Evolutionary conservation across 1,140 invertebrate species (phyloP).

Genomic region (Lepidotrigona ventralis): DNA sequence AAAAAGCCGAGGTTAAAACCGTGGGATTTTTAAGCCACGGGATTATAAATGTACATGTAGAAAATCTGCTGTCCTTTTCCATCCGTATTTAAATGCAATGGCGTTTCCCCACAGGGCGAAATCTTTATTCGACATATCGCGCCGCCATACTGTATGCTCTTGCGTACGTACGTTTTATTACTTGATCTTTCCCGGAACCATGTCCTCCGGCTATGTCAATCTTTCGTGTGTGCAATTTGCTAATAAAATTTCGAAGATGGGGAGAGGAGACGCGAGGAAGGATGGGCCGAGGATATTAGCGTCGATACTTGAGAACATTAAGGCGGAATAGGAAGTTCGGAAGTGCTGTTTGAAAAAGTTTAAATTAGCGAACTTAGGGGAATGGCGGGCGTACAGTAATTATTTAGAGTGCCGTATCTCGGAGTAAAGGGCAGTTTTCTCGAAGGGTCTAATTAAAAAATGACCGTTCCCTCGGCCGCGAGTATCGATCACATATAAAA

Average conservation of each 20-base stretch:
- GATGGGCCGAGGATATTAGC: background rate
- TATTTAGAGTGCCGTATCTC: background rate
- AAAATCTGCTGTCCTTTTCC: conserved; percentile 9
- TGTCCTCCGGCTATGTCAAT: background rate
- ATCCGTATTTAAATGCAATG: background rate
- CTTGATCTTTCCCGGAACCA: background rate
- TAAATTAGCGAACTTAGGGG: conserved; percentile 28
- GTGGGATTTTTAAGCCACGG: conserved; percentile 33
- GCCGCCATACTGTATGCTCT: too few species aligned
- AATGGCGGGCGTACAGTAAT: conserved; percentile 2
- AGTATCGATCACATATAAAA: conserved; percentile 6
- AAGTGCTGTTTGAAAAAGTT: conserved; percentile 23
- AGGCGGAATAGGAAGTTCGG: background rate
- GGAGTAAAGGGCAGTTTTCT: background rate
- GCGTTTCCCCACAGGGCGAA: background rate
- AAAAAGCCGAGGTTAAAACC: conserved; percentile 5
- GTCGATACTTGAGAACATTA: conserved; percentile 24
- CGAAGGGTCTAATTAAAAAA: conserved; percentile 5
- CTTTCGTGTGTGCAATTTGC: background rate
- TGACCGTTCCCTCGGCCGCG: background rate
- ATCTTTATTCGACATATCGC: background rate
- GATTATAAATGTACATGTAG: conserved; percentile 32
- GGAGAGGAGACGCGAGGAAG: background rate
- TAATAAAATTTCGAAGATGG: background rate
- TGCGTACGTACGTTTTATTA: background rate